These are phyloP conservation scores for Oophaga sylvatica DNA, from an alignment of 2,797 vertebrate genomes.

Conservation along the genomic window DNA sequence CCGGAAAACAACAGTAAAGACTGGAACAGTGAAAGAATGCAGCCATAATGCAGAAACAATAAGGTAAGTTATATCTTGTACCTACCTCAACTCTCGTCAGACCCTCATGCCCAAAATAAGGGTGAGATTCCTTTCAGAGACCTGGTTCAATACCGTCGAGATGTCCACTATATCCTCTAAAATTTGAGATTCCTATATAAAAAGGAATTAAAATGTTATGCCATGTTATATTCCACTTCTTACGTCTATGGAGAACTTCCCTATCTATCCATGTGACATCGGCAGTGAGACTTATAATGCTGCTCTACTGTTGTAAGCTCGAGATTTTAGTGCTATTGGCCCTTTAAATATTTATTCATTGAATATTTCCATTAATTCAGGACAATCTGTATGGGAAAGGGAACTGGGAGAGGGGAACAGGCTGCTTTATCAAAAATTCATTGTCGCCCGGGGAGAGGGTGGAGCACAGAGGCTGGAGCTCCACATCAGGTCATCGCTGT, in stretches of 20 bases:
- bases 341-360: neutral
- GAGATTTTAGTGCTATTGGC: neutral
- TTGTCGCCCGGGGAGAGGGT: constrained; percentile 14
- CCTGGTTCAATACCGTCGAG: neutral
- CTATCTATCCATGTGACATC: too few species aligned
- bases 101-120: constrained; percentile 3
- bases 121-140: neutral
- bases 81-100: constrained; percentile 11
- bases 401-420: neutral
- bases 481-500: neutral
- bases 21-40: neutral
- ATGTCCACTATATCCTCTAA: neutral
- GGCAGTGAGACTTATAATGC: too few species aligned
- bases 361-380: neutral
- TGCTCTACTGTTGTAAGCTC: too few species aligned
- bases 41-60: neutral
- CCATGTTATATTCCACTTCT: neutral
- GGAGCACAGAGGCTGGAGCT: neutral
- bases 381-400: neutral
- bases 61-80: neutral
- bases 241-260: neutral
- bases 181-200: neutral
- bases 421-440: constrained; percentile 9
- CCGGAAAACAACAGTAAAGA: neutral
- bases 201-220: neutral